Conservation (phyloP, 2,797 vertebrate species). For the Pangasius macronema region DNA sequence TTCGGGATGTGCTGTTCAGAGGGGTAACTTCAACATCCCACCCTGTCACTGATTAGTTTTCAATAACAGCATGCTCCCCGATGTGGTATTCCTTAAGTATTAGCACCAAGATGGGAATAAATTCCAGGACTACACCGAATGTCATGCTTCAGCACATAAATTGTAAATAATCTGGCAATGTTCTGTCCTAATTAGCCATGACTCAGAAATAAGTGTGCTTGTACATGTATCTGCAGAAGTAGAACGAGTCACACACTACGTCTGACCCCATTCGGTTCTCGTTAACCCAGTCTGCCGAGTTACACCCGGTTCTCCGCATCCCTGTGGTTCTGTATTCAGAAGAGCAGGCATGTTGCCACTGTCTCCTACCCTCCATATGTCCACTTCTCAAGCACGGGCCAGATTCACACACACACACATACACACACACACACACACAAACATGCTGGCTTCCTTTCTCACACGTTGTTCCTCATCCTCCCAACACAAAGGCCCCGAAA, state of each 20-base stretch:
- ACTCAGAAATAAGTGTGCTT: neutral
- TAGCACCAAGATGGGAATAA: neutral
- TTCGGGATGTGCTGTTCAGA: neutral
- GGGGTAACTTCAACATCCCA: neutral
- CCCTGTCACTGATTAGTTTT: neutral
- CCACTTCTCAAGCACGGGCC: constrained; percentile 18
- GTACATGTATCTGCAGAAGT: neutral
- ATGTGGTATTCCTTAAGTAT: neutral
- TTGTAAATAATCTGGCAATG: neutral
- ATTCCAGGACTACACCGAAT: neutral
- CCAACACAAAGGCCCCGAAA: constrained; percentile 21
- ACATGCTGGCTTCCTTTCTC: constrained; percentile 26
- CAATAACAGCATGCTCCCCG: neutral
- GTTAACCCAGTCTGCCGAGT: constrained; percentile 28
- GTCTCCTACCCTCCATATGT: constrained; percentile 30
- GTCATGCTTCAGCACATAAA: neutral
- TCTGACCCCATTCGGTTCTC: neutral
- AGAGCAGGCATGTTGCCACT: constrained; percentile 23
- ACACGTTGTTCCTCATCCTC: constrained; percentile 19
- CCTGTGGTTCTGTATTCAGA: constrained; percentile 27
- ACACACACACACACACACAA: constrained; percentile 1
- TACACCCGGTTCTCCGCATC: constrained; percentile 15
- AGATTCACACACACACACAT: constrained; percentile 30
- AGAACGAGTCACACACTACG: neutral
- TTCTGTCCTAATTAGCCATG: neutral